Base-by-base conservation (phyloP, 2,888 invertebrate species). In the Thereva unica region DNA sequence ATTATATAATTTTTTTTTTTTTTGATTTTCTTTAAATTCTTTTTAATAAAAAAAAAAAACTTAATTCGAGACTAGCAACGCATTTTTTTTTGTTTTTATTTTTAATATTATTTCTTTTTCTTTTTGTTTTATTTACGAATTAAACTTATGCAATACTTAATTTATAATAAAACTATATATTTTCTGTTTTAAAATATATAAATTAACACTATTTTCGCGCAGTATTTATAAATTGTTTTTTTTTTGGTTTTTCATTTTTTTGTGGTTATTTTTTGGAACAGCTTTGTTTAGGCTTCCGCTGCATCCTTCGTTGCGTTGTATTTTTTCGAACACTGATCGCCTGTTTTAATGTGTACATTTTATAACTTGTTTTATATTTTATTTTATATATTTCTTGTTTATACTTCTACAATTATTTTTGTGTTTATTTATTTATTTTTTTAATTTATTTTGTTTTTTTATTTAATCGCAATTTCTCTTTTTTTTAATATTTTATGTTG, bases 281-380 rank as follows among this genome's bases (percentile, higher is more conserved):
- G 61, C 40, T 56, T 38, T 49, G 12, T 34, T 59, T 59, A 59
- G 49, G 59, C 59, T 59, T 47, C 59, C 59, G 59, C 59, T 49
- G 59, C n/a, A 5, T 38, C 23, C 23, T 59, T 50, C 61, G 61
- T 49, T 61, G 50, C 37, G 23, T 41, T 23, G 40, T 23, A 61
- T 47, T 45, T 50, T 10, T 59, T 37, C 47, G 23, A 7, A n/a
- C 47, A 47, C 10, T n/a, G 5, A 47, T 47, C 12, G 47, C n/a
- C 5, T 12, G 23, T 23, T 23, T 23, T 23, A 2, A 23, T 23
- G 23, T 23, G 23, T 23, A 23, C 1, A 23, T 9, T 4, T n/a
- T 59, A 10, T 42, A 41, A 55, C 37, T 59, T 44, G n/a, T n/a
- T n/a, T n/a, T n/a, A 8, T 34, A 9, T 7, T 44, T 44, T 41